Evolutionary conservation across 1,140 invertebrate species (phyloP).

Genomic region (Dendroctonus ponderosae): DNA sequence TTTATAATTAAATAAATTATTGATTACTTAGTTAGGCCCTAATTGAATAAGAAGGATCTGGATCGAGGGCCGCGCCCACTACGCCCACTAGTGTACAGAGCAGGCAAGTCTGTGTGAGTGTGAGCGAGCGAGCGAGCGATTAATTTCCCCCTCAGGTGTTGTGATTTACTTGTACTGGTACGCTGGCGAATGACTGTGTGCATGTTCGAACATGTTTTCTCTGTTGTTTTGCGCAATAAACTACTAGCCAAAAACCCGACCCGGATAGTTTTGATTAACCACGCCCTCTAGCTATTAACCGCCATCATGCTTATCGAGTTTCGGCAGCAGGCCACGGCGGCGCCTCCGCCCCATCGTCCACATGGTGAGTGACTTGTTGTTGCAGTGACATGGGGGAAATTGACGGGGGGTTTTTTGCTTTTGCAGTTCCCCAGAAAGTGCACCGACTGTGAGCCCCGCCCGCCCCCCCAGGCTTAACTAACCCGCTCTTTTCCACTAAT

Average conservation of each 20-base stretch:
- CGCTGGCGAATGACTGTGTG: constrained; percentile 21
- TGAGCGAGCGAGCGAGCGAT: background rate
- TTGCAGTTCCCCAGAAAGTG: constrained; percentile 42
- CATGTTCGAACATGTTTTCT: constrained; percentile 32
- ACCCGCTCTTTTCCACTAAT: background rate
- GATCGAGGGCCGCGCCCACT: too few relatives aligned
- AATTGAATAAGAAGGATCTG: too few relatives aligned
- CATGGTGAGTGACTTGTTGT: too few relatives aligned
- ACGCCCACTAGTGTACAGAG: constrained; percentile 17
- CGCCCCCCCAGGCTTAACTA: constrained; percentile 29
- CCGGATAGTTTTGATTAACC: background rate
- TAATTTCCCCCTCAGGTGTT: constrained; percentile 35
- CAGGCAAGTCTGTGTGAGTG: constrained; percentile 38
- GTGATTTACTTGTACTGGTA: constrained; percentile 27
- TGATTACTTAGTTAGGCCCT: too few relatives aligned
- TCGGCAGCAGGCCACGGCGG: too few relatives aligned
- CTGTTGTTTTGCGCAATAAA: background rate
- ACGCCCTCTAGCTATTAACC: background rate
- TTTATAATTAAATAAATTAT: background rate
- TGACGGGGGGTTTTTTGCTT: constrained; percentile 40
- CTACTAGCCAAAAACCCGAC: background rate
- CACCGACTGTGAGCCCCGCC: constrained; percentile 38
- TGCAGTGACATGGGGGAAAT: background rate
- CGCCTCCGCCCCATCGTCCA: too few relatives aligned
- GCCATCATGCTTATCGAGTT: background rate